Conservation (phyloP, 2,888 invertebrate genomes). For the Oasisia sp. region DNA sequence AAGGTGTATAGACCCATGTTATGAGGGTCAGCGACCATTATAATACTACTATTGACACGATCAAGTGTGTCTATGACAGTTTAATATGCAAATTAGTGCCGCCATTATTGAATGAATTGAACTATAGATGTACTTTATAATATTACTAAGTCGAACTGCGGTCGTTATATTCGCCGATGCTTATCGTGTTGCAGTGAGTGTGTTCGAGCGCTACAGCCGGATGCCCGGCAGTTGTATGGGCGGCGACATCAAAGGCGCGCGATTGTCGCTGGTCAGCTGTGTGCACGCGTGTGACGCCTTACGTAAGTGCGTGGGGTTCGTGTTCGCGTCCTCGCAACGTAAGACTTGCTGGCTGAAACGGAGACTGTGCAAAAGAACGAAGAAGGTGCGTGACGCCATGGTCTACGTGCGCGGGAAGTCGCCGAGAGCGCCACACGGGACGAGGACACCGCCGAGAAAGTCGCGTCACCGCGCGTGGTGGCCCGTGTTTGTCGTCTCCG, state of each 20-base stretch:
- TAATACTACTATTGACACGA: too few relatives aligned
- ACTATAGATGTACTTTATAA: neutral
- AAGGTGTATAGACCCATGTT: too few relatives aligned
- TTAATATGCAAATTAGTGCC: too few relatives aligned
- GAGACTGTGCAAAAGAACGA: neutral
- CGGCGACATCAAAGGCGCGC: conserved; percentile 20
- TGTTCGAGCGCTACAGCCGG: neutral
- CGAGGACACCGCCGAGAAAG: too few relatives aligned
- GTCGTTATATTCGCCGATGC: neutral
- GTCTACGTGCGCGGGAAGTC: neutral
- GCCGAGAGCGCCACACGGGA: too few relatives aligned
- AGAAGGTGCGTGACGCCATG: neutral
- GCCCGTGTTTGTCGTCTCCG: neutral
- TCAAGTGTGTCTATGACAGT: too few relatives aligned
- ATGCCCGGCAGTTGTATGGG: conserved; percentile 19
- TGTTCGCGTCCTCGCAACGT: neutral
- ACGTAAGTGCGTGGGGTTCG: conserved; percentile 22
- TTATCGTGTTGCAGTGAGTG: neutral
- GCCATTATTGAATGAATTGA: too few relatives aligned
- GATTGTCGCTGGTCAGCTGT: conserved; percentile 8
- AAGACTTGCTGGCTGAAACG: conserved; percentile 24
- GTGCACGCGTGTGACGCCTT: conserved; percentile 18
- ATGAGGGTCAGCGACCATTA: too few relatives aligned
- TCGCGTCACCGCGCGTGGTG: neutral
- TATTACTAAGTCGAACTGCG: neutral